Percentiles rank a stretch among this genome's conserved stretches.
Evolutionary conservation across 1,140 invertebrate genomes (phyloP).

Genomic region (Dendrolimus kikuchii): DNA sequence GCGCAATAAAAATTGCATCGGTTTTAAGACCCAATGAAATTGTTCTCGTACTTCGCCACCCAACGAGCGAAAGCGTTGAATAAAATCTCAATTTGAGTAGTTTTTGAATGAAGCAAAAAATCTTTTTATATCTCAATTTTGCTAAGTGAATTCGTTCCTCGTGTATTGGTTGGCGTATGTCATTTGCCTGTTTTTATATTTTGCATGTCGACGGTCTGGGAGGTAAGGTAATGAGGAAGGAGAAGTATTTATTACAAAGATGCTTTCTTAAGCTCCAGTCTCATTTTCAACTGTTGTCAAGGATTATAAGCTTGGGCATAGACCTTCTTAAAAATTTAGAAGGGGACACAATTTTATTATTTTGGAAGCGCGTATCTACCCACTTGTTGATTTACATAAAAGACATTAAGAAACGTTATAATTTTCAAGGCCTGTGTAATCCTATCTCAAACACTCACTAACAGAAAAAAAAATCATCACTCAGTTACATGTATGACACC

Average conservation of each 20-base stretch:
- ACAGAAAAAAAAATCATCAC: no score
- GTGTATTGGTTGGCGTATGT: slow-evolving; percentile 55
- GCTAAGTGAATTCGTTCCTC: slow-evolving; percentile 60
- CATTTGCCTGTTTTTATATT: slow-evolving; percentile 60
- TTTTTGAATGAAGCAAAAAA: slow-evolving; percentile 46
- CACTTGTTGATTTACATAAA: no score
- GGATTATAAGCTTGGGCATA: no score
- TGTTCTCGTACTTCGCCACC: slow-evolving; percentile 50
- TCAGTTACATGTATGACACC: no score
- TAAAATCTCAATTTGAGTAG: slow-evolving; percentile 67
- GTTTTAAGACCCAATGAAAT: slow-evolving; percentile 52
- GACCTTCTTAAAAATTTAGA: no score
- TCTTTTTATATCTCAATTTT: slow-evolving; percentile 64
- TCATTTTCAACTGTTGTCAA: no score
- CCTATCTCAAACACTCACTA: no score
- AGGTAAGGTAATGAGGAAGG: slow-evolving; percentile 61
- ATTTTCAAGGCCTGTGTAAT: no score
- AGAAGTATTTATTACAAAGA: slow-evolving; percentile 54
- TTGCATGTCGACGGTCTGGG: slow-evolving; percentile 46
- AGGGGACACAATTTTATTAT: no score
- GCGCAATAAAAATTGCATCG: slow-evolving; percentile 25
- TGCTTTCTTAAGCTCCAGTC: slow-evolving; percentile 27
- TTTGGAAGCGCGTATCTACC: no score
- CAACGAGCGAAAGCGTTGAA: slow-evolving; percentile 58
- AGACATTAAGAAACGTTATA: no score